These are phyloP conservation scores for Odontocerum albicorne DNA, from an alignment of 2,888 invertebrate species.

Conservation along the genomic window DNA sequence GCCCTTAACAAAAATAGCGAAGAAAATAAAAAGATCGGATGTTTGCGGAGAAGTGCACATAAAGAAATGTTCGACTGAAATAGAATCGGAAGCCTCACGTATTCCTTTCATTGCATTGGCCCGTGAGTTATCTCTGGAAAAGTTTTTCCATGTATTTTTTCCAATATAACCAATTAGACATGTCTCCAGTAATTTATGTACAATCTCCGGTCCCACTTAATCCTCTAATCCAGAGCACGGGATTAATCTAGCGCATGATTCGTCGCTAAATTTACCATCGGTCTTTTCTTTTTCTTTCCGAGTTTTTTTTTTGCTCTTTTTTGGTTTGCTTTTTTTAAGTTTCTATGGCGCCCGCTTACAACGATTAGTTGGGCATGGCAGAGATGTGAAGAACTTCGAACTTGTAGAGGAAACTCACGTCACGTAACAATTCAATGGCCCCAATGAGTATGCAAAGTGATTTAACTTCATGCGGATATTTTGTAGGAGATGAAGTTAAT, in stretches of 20 bases:
- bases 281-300: slow-evolving; percentile 22
- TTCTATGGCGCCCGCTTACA: slow-evolving; percentile 8
- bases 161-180: slow-evolving; percentile 33
- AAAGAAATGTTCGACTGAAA: too few species aligned
- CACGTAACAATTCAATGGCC: slow-evolving; percentile 32
- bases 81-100: slow-evolving; percentile 7
- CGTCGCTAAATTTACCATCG: slow-evolving; percentile 32
- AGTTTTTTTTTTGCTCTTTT: slow-evolving; percentile 4
- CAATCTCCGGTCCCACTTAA: slow-evolving; percentile 32
- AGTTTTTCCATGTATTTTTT: slow-evolving; percentile 19
- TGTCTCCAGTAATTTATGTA: slow-evolving; percentile 34
- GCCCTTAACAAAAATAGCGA: too few species aligned
- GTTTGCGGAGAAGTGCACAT: too few species aligned
- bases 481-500: slow-evolving; percentile 3
- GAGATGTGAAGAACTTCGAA: slow-evolving; percentile 18
- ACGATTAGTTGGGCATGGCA: slow-evolving; percentile 30
- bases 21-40: too few species aligned
- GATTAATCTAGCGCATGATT: slow-evolving; percentile 35
- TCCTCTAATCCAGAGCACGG: slow-evolving; percentile 32
- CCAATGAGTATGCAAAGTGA: slow-evolving; percentile 15
- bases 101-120: slow-evolving; percentile 8
- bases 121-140: not conserved
- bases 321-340: slow-evolving; percentile 2
- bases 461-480: slow-evolving; percentile 7
- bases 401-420: slow-evolving; percentile 24